Evolutionary conservation across 2,113 vertebrate genomes (phyloP), one percentile per base, ranked within the genome.

Genomic region (Chloroceryle aenea): DNA sequence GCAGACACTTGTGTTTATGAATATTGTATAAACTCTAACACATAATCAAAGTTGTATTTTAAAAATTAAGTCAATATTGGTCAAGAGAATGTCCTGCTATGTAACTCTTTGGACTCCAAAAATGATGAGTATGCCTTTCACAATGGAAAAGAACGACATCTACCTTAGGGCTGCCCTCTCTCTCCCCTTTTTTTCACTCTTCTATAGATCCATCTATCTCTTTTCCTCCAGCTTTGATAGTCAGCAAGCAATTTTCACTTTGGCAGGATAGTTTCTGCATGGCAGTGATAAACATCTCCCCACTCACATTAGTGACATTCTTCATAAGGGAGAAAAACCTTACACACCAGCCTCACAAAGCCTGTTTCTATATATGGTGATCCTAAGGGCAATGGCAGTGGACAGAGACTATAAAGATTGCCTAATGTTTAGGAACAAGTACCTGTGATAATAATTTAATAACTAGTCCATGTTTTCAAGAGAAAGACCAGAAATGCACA

Each of bases 21-120:
- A 97, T 97, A 98, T 96, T 98, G 94, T 90, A 97, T 97, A 90
- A 97, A 85, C 80, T 83, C 48, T 92, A 84, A 89, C 69, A 94
- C 10, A 14, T 92, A 96, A 95, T 94, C 83, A 94, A 97, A 95
- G 83, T 73, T 96, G 50, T 96, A 88, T 96, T 94, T 97, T 96
- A 96, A 97, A 97, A 95, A 53, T 72, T 71, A 83, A 52, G 85
- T 75, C 81, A 87, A 95, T 55, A 29, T 53, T 92, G 56, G 67
- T 97, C 80, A 96, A 89, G 76, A 97, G 92, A 95, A 87, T 85
- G 59, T 86, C 77, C 38, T n/a, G 7, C 88, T 95, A 84, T 34
- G 34, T 92, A 96, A 95, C 86, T 83, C 29, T 85, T 83, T 43
- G 90, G 90, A 87, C 68, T 84, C 62, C 18, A 73, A 82, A 95